phyloP scores from a whole-genome alignment of 2,888 invertebrate genomes.

The Melanostoma mellinum region DNA sequence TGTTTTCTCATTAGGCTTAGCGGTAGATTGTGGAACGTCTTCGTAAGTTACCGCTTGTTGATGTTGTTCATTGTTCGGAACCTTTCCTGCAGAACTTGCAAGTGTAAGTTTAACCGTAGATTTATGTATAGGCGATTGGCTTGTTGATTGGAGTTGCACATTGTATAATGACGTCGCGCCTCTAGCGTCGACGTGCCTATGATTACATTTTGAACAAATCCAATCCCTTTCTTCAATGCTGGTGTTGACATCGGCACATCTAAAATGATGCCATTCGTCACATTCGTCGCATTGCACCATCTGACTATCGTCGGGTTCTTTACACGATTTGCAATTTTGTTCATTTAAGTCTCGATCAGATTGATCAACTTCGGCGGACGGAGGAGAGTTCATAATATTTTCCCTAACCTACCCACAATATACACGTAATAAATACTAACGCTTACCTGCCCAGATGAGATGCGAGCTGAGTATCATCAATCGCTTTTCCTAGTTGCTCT shows the following conservation, averaged over 20 bases:
- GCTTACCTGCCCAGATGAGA: no score
- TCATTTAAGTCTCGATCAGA: background rate
- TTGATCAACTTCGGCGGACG: background rate
- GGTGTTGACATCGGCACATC: background rate
- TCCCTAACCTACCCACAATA: background rate
- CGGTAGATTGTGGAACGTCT: no score
- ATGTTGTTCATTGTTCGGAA: no score
- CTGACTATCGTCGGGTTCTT: background rate
- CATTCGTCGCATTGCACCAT: slow-evolving; percentile 5
- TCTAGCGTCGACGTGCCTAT: background rate
- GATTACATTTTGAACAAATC: background rate
- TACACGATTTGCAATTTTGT: background rate
- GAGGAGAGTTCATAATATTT: background rate
- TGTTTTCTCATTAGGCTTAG: no score
- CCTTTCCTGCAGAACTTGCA: no score
- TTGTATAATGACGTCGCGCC: background rate
- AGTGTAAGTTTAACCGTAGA: no score
- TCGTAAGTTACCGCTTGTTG: no score
- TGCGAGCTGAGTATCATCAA: no score
- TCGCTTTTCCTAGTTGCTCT: no score
- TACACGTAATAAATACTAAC: no score
- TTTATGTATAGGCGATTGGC: background rate
- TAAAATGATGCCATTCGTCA: slow-evolving; percentile 1
- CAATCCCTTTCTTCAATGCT: slow-evolving; percentile 1
- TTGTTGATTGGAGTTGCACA: background rate